Base-by-base conservation (phyloP, 2,888 invertebrate genomes). In the Nycteola revayana region DNA sequence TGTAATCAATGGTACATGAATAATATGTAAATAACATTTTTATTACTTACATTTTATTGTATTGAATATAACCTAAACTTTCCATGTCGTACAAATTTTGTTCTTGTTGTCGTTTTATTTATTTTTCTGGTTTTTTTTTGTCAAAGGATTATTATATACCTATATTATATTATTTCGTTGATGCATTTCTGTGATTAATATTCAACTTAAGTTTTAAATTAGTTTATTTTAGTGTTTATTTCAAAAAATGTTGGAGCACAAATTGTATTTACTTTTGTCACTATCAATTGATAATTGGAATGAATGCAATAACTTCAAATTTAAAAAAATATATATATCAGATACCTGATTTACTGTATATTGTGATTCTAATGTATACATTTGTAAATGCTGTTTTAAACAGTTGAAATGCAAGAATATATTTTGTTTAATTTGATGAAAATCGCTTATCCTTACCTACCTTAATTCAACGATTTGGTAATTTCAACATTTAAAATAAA, bases 161-260 rank as follows among this genome's bases (percentile, higher is more conserved):
- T 18, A 21, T 21, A 21, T n/a, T 21, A 2, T 21, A 21, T 21
- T 5, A 64, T 52, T 57, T 59, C 63, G 71, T 79, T 75, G 74
- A 75, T 73, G 82, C 83, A 82, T 85, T 85, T 85, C 86, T 86
- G 86, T 87, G 85, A 87, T 87, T 72, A 56, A 60, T 74, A 55
- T 72, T 73, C 75, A 70, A 61, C 68, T 68, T 82, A 76, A 71
- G 72, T 67, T 74, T 72, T 66, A 65, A 72, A 67, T 72, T 66
- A 66, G 60, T 61, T 64, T 60, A 60, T 49, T 49, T 50, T 67
- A 66, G 57, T 63, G 52, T 35, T 44, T 60, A 63, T 60, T 67
- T 42, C 42, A 31, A 59, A 59, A 18, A 50, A 60, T 53, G 55
- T 62, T 59, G 50, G 37, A 62, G 70, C 82, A 81, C 80, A 84